phyloP scores from a whole-genome alignment of 1,140 invertebrate species.

The Steinernema khuongi region DNA sequence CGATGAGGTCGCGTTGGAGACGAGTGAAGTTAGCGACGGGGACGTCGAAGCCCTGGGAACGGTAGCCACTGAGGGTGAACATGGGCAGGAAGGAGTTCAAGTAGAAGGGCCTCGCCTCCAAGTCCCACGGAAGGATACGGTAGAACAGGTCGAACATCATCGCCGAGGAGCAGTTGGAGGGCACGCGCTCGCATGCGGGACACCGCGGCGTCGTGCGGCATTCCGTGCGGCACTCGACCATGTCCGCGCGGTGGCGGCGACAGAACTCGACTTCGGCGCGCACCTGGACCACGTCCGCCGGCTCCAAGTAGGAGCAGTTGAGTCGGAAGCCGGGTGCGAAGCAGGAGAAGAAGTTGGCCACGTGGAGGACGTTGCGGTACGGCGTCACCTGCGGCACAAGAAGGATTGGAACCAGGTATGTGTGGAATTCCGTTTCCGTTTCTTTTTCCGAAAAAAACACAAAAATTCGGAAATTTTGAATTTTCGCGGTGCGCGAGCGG shows the following conservation, averaged over 20 bases:
- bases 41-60: constrained; percentile 18
- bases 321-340: constrained; percentile 42
- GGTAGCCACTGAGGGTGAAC: constrained; percentile 40
- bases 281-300: constrained; percentile 16
- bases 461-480: too few species aligned
- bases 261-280: constrained; percentile 20
- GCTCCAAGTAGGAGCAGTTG: constrained; percentile 46
- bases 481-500: too few species aligned
- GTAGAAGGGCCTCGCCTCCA: constrained; percentile 40
- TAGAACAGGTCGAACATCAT: constrained; percentile 59
- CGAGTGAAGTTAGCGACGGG: constrained; percentile 27
- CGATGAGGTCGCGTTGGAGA: constrained; percentile 24
- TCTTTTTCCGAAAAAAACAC: too few species aligned
- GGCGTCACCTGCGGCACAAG: constrained; percentile 26
- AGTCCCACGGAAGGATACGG: constrained; percentile 51
- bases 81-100: constrained; percentile 54
- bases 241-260: not conserved
- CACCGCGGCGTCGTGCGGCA: not conserved
- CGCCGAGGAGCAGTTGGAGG: constrained; percentile 46
- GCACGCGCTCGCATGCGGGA: constrained; percentile 29
- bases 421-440: too few species aligned
- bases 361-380: constrained; percentile 51
- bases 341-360: constrained; percentile 52
- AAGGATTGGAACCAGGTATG: too few species aligned
- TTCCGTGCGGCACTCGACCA: constrained; percentile 26